These are phyloP conservation scores for Xanthorhoe spadicearia DNA, from an alignment of 2,888 invertebrate species.

Conservation along the genomic window DNA sequence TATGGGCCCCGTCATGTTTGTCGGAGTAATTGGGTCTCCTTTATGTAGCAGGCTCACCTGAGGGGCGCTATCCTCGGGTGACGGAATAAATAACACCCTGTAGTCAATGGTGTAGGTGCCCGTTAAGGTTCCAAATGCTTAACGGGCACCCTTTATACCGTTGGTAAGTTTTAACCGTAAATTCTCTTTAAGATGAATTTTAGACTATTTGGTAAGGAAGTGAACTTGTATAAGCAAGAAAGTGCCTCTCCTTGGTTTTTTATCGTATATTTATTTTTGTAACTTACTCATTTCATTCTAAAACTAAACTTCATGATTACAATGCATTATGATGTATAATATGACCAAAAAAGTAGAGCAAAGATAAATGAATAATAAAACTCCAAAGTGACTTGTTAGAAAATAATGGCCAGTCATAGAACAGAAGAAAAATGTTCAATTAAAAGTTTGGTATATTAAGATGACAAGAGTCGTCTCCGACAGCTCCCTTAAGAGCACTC, in stretches of 20 bases:
- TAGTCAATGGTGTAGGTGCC: not conserved
- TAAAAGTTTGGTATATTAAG: conserved; percentile 27
- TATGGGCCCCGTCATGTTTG: conserved; percentile 23
- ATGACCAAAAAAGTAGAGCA: too few relatives aligned
- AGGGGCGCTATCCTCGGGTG: not conserved
- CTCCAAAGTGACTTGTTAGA: not conserved
- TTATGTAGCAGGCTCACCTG: conserved; percentile 28
- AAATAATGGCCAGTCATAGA: conserved; percentile 10
- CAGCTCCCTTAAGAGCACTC: conserved; percentile 29
- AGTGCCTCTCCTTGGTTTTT: too few relatives aligned
- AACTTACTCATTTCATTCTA: too few relatives aligned
- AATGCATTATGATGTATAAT: too few relatives aligned
- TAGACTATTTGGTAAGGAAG: not conserved
- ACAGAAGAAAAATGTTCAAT: conserved; percentile 27
- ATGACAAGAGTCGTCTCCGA: conserved; percentile 23
- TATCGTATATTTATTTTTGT: too few relatives aligned
- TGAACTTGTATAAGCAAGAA: not conserved
- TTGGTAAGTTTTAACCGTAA: too few relatives aligned
- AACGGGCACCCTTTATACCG: too few relatives aligned
- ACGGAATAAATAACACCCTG: conserved; percentile 10
- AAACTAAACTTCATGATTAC: too few relatives aligned
- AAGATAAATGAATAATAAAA: too few relatives aligned
- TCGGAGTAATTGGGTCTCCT: conserved; percentile 30
- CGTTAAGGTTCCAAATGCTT: not conserved
- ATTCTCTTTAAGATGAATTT: not conserved